Conservation (phyloP, 2,888 invertebrate species). For the Koerneria pararmatus region DNA sequence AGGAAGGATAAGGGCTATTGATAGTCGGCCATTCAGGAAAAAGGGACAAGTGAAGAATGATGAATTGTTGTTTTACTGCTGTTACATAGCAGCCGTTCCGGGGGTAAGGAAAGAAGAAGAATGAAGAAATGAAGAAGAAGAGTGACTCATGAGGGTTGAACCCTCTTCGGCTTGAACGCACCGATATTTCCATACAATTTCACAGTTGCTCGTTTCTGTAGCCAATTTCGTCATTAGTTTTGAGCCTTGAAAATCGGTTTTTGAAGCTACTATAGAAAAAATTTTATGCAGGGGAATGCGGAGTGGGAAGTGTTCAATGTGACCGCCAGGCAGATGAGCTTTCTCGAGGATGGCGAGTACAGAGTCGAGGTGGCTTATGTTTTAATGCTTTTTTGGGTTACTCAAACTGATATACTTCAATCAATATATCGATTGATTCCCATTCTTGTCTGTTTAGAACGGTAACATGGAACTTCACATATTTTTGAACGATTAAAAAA, state of each 20-base stretch:
- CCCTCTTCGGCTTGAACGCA: too few relatives aligned
- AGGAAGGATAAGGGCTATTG: too few relatives aligned
- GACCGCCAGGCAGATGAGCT: slow-evolving; percentile 52
- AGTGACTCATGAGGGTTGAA: too few relatives aligned
- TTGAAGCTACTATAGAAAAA: background rate
- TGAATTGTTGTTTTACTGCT: too few relatives aligned
- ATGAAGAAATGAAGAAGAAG: too few relatives aligned
- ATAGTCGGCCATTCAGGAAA: too few relatives aligned
- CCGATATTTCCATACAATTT: too few relatives aligned
- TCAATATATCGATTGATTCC: background rate
- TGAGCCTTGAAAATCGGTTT: background rate
- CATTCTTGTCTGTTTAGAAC: background rate
- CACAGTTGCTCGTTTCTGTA: too few relatives aligned
- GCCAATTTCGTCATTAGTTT: too few relatives aligned
- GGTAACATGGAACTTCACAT: background rate
- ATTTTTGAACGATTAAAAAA: slow-evolving; percentile 9
- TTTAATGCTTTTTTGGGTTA: background rate
- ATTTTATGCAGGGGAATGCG: slow-evolving; percentile 49
- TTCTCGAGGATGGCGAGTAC: slow-evolving; percentile 55
- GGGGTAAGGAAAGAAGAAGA: too few relatives aligned
- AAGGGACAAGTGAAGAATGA: too few relatives aligned
- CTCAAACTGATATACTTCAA: background rate
- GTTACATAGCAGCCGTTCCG: too few relatives aligned
- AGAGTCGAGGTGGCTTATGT: slow-evolving; percentile 41
- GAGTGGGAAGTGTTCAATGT: slow-evolving; percentile 57